These are phyloP conservation scores for Anoplius nigerrimus DNA, from an alignment of 2,888 invertebrate species.

Conservation along the genomic window DNA sequence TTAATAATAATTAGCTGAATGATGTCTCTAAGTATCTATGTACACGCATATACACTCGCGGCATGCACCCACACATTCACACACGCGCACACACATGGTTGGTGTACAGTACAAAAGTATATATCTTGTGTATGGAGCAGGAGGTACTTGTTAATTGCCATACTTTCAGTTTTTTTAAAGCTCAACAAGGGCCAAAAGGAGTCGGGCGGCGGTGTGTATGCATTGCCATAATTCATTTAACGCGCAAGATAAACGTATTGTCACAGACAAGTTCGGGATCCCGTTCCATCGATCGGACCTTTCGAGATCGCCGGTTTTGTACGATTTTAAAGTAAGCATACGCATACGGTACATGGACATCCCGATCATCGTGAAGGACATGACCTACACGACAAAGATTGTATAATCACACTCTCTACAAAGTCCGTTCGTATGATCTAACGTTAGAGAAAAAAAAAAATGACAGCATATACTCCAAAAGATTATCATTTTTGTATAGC, in stretches of 20 bases:
- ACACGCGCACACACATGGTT: conserved; percentile 30
- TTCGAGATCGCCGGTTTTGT: too few species aligned
- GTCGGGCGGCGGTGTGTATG: too few species aligned
- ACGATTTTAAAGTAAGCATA: too few species aligned
- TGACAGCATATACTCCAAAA: background rate
- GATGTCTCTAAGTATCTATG: conserved; percentile 30
- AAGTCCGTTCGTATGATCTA: background rate
- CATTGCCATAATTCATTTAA: too few species aligned
- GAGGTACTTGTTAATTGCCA: conserved; percentile 36
- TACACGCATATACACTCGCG: conserved; percentile 33
- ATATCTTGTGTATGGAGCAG: conserved; percentile 27
- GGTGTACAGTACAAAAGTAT: conserved; percentile 44
- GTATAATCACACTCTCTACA: too few species aligned
- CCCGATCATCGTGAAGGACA: too few species aligned
- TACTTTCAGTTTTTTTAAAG: conserved; percentile 21
- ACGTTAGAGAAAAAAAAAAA: conserved; percentile 1
- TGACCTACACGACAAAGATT: too few species aligned
- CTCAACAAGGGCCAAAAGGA: conserved; percentile 14
- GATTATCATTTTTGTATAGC: conserved; percentile 22
- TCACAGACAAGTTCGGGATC: too few species aligned
- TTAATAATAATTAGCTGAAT: conserved; percentile 27
- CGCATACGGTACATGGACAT: too few species aligned
- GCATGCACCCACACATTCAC: conserved; percentile 11
- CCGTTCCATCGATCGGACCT: too few species aligned
- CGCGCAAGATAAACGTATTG: too few species aligned